Conservation (phyloP, 1,140 invertebrate genomes). For the Zaprionus tsacasi region DNA sequence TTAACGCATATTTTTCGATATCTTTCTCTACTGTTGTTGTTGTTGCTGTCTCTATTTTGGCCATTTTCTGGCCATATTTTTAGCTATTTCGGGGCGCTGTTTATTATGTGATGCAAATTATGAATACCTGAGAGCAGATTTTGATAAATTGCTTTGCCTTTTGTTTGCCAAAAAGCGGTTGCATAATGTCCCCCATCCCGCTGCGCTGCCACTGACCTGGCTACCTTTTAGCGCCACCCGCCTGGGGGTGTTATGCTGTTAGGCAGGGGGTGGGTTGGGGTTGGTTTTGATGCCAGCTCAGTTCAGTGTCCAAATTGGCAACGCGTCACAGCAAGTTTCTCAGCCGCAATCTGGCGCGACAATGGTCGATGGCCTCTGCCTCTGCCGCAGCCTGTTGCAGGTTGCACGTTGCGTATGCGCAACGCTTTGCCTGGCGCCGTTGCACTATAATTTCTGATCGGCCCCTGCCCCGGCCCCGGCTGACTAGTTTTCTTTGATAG, state of each 20-base stretch:
- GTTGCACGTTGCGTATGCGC: conserved; percentile 62
- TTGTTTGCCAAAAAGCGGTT: conserved; percentile 43
- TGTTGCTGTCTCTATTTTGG: conserved; percentile 25
- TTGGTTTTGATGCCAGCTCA: neutral
- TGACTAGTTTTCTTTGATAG: conserved; percentile 77
- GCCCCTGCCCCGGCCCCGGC: neutral
- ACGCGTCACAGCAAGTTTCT: conserved; percentile 27
- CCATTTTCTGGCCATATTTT: conserved; percentile 48
- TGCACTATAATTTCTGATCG: conserved; percentile 77
- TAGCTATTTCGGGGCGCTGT: conserved; percentile 57
- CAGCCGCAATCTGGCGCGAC: conserved; percentile 21
- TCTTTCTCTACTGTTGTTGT: neutral
- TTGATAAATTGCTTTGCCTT: conserved; percentile 71
- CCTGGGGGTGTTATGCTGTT: neutral
- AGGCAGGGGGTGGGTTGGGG: neutral
- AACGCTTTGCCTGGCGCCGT: conserved; percentile 49
- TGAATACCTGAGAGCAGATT: conserved; percentile 59
- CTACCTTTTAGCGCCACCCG: neutral
- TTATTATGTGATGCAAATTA: conserved; percentile 77
- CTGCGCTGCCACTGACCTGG: neutral
- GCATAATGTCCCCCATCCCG: conserved; percentile 30
- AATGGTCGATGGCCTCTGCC: conserved; percentile 64
- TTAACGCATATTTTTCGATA: conserved; percentile 66
- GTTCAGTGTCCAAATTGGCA: conserved; percentile 18
- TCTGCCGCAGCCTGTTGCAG: conserved; percentile 20